Percentiles rank a stretch among this genome's conserved stretches.
Evolutionary conservation across 1,140 invertebrate species (phyloP).

Genomic region (Lordiphosa stackelbergi): DNA sequence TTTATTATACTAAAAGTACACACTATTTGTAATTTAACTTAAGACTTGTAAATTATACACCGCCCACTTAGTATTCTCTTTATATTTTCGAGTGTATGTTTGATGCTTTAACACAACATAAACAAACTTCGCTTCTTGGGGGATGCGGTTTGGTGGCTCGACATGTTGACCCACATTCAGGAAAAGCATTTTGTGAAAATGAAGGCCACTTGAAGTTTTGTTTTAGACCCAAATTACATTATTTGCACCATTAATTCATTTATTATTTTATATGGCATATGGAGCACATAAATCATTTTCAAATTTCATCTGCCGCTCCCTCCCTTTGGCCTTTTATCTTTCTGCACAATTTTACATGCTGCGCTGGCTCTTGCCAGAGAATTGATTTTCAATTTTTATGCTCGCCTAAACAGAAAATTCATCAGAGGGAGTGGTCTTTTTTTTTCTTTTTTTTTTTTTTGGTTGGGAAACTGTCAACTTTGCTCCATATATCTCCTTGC

Average conservation of each 20-base stretch:
- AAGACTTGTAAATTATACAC: too few relatives aligned
- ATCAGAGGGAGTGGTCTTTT: conserved; percentile 11
- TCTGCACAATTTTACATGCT: conserved; percentile 29
- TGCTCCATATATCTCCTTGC: neutral
- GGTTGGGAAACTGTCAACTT: conserved; percentile 4
- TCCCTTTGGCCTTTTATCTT: neutral
- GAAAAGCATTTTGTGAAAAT: neutral
- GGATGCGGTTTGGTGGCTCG: conserved; percentile 5
- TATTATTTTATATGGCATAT: too few relatives aligned
- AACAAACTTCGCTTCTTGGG: conserved; percentile 22
- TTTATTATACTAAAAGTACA: too few relatives aligned
- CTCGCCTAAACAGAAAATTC: conserved; percentile 51
- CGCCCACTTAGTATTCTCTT: too few relatives aligned
- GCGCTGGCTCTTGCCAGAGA: conserved; percentile 15
- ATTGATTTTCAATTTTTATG: conserved; percentile 56
- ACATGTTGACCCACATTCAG: conserved; percentile 35
- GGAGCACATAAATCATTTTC: too few relatives aligned
- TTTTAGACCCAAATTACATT: too few relatives aligned
- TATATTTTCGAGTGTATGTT: neutral
- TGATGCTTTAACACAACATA: conserved; percentile 39
- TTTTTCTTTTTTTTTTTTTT: neutral
- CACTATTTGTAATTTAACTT: too few relatives aligned
- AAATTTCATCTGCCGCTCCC: neutral
- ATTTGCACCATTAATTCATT: too few relatives aligned
- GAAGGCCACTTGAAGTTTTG: too few relatives aligned